Evolutionary conservation across 2,888 invertebrate genomes (phyloP).

Genomic region (Tachystola acroxantha): DNA sequence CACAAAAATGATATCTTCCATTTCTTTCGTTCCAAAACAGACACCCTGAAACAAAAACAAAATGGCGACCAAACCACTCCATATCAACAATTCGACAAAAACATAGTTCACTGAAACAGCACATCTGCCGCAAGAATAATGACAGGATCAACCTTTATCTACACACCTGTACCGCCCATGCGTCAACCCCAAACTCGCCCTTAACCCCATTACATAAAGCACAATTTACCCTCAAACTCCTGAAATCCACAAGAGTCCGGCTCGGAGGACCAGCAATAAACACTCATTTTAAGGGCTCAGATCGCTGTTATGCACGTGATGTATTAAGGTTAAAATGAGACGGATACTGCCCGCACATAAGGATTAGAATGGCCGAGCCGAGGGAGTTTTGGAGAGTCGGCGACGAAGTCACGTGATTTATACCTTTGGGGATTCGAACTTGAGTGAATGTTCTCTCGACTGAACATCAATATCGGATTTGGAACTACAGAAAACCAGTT

Average conservation of each 20-base stretch:
- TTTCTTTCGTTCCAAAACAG: too few species aligned
- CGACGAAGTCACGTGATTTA: constrained; percentile 27
- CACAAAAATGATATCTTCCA: too few species aligned
- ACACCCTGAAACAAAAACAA: constrained; percentile 13
- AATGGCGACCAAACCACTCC: constrained; percentile 16
- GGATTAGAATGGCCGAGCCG: constrained; percentile 38
- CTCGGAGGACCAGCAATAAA: constrained; percentile 65
- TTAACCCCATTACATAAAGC: constrained; percentile 36
- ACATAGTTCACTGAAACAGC: constrained; percentile 35
- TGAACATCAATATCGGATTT: too few species aligned
- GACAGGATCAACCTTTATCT: constrained; percentile 50
- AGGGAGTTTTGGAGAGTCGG: constrained; percentile 28
- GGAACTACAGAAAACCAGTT: too few species aligned
- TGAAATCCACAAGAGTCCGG: constrained; percentile 37
- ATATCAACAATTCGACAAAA: constrained; percentile 32
- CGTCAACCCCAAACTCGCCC: constrained; percentile 17
- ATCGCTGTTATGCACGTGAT: constrained; percentile 55
- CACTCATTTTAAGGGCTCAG: constrained; percentile 67
- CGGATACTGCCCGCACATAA: constrained; percentile 32
- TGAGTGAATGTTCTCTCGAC: background rate
- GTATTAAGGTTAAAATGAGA: constrained; percentile 55
- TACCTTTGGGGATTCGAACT: background rate
- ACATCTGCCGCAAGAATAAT: constrained; percentile 49
- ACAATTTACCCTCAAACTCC: constrained; percentile 27
- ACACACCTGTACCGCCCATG: constrained; percentile 50